These are phyloP conservation scores for Heteromurus nitidus DNA, from an alignment of 2,888 invertebrate species.

Conservation along the genomic window DNA sequence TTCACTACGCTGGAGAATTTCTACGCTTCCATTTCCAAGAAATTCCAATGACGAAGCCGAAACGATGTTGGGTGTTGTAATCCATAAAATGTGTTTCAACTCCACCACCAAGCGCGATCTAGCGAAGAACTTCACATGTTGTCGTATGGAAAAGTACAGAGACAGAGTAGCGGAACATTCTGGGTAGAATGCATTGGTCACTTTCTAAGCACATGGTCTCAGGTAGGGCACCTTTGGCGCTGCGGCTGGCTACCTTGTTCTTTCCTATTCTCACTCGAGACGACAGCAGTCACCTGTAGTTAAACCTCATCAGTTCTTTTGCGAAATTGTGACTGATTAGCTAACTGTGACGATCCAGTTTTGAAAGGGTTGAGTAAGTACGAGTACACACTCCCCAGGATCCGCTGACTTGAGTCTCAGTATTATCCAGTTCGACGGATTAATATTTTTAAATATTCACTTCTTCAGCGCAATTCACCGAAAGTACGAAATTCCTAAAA, in stretches of 20 bases:
- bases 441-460: too few relatives aligned
- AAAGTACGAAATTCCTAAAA: too few relatives aligned
- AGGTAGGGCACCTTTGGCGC: slow-evolving; percentile 52
- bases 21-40: too few relatives aligned
- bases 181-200: neutral
- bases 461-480: too few relatives aligned
- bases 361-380: neutral
- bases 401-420: neutral
- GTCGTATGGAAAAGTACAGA: neutral
- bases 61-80: too few relatives aligned
- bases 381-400: neutral
- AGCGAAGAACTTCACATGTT: neutral
- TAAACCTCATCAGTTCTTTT: neutral
- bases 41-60: too few relatives aligned
- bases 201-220: slow-evolving; percentile 47
- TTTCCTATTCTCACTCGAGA: slow-evolving; percentile 17
- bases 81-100: too few relatives aligned
- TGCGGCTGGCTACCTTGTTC: slow-evolving; percentile 43
- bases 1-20: too few relatives aligned
- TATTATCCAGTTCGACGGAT: too few relatives aligned
- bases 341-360: neutral
- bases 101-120: neutral
- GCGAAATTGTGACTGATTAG: neutral
- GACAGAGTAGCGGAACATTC: neutral
- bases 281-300: slow-evolving; percentile 42